Evolutionary conservation across 2,888 invertebrate genomes (phyloP).

Genomic region (Harpagoxenus sublaevis): DNA sequence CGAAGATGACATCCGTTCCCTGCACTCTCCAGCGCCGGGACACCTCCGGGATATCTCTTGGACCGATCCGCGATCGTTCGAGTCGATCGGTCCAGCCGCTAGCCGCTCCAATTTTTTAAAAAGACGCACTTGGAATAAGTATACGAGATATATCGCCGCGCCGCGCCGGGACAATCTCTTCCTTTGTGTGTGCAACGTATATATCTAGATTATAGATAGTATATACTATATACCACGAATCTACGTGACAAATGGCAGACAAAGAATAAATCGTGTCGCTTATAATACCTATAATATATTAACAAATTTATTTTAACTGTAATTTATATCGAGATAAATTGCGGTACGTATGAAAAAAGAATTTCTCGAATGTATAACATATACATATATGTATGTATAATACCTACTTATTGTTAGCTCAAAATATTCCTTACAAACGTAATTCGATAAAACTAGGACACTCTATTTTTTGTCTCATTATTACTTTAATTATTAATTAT

Average conservation of each 20-base stretch:
- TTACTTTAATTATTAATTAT: neutral
- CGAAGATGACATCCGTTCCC: slow-evolving; percentile 32
- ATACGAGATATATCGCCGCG: neutral
- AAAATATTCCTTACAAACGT: neutral
- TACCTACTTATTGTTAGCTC: neutral
- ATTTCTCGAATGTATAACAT: neutral
- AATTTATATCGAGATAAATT: neutral
- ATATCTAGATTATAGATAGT: too few species aligned
- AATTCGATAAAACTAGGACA: neutral
- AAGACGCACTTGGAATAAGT: neutral
- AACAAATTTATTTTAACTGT: neutral
- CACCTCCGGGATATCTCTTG: neutral
- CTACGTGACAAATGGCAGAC: neutral
- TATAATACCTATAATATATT: too few species aligned
- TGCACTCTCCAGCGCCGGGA: slow-evolving; percentile 3
- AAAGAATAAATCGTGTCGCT: neutral
- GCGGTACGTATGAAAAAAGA: neutral
- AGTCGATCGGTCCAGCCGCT: neutral
- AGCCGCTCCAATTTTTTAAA: neutral
- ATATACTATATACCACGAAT: neutral
- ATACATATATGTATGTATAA: too few species aligned
- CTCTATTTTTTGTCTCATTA: neutral
- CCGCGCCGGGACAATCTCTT: too few species aligned
- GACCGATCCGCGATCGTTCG: slow-evolving; percentile 68
- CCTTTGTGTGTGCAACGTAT: neutral